A percentile compares a stretch with the other conserved stretches of the same genome.
phyloP scores from a whole-genome alignment of 2,888 invertebrate genomes.

The Heteromurus nitidus region DNA sequence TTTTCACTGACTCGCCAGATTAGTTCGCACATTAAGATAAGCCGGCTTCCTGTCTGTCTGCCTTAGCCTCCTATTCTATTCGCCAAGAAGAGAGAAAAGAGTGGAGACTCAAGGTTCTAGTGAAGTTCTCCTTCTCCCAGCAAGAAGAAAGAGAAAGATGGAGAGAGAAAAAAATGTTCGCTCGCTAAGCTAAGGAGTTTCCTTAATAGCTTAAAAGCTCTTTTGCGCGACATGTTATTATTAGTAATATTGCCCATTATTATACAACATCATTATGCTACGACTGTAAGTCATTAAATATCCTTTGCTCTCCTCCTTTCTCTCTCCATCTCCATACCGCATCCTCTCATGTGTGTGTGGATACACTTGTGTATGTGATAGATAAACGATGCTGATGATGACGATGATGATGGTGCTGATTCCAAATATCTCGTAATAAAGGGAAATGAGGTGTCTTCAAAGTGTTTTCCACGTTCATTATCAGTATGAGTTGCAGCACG shows the following conservation, averaged over 20 bases:
- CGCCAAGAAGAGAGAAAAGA: neutral
- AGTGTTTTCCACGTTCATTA: neutral
- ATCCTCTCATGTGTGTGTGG: no score
- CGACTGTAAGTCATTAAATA: constrained; percentile 22
- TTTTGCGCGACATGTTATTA: constrained; percentile 30
- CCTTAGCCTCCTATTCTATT: neutral
- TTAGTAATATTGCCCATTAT: constrained; percentile 17
- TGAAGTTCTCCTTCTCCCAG: neutral
- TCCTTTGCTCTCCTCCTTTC: constrained; percentile 1
- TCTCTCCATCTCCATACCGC: neutral
- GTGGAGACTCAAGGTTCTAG: no score
- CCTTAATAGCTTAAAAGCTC: constrained; percentile 53
- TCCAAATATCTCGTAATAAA: no score
- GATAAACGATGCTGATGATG: neutral
- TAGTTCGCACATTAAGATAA: constrained; percentile 63
- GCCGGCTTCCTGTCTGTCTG: constrained; percentile 37
- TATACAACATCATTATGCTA: constrained; percentile 16
- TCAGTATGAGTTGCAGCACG: neutral
- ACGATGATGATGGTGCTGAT: no score
- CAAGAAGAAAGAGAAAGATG: neutral
- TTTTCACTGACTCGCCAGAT: constrained; percentile 61
- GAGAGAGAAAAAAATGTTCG: constrained; percentile 6
- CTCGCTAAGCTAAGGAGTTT: constrained; percentile 28
- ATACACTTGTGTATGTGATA: no score
- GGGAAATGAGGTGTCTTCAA: neutral